Percentiles rank a stretch among this genome's conserved stretches.
phyloP scores from a whole-genome alignment of 30 jellyfish, hydroid and myxozoan species.

The Cassiopea xamachana region DNA sequence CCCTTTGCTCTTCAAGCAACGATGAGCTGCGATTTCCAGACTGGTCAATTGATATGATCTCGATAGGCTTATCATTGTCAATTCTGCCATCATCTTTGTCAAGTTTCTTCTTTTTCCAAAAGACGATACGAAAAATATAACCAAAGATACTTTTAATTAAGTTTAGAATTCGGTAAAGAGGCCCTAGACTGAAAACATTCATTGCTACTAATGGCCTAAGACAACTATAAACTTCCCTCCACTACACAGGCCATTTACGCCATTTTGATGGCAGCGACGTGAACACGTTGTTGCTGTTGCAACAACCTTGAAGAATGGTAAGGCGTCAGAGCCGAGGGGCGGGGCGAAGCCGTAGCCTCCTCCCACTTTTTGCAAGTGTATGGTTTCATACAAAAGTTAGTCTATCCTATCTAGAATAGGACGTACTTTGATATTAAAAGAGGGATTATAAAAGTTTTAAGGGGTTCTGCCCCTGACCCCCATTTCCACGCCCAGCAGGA shows the following conservation, averaged over 20 bases:
- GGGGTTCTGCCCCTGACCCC: no score
- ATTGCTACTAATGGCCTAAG: background rate
- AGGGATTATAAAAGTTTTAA: no score
- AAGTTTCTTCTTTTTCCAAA: background rate
- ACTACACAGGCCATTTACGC: background rate
- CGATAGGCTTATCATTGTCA: conserved; percentile 27
- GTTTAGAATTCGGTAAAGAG: background rate
- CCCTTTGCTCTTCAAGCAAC: background rate
- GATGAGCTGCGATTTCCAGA: background rate
- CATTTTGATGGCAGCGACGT: background rate
- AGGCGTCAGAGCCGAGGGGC: no score
- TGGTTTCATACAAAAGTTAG: no score
- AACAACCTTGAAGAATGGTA: no score
- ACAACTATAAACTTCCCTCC: background rate
- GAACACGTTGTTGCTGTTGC: conserved; percentile 8
- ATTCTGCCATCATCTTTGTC: background rate
- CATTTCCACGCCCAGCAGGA: no score
- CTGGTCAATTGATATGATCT: conserved; percentile 27
- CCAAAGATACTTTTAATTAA: background rate
- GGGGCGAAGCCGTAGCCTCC: no score
- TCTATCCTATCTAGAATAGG: no score
- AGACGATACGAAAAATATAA: background rate
- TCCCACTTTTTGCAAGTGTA: no score
- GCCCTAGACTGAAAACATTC: conserved; percentile 19
- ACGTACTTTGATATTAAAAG: no score